Base-by-base conservation (phyloP, 2,797 vertebrate species). In the Etheostoma perlongum region DNA sequence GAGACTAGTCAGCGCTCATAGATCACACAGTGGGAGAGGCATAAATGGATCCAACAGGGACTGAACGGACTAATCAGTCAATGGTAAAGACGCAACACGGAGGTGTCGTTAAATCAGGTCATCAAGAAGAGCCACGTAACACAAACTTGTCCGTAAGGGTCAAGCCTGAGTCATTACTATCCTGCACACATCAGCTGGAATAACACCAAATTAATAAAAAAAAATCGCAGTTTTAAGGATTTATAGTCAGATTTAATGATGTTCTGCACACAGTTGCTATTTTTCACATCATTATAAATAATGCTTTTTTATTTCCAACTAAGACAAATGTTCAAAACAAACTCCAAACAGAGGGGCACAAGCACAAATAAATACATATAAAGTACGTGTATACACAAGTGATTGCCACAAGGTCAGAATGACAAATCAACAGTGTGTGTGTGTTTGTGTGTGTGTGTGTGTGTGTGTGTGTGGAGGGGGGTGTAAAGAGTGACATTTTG, bases 391-490 rank as follows among this genome's bases (percentile, higher is more conserved):
- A 80, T 52, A 64, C 77, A 79, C 58, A 66, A 60, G 81, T 68
- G 84, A 75, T 18, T 59, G 78, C 78, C 88, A 93, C 92, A 94
- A 94, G 93, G 93, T 95, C 93, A 95, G 79, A 47, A 65, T 79
- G 82, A 92, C 79, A 87, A 85, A 88, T 85, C 81, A 88, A 84
- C 83, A 85, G 74, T 47, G 69, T 78, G 67, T 70, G 42, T 62
- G 30, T n/a, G 27, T 23, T 25, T 49, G 33, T 49, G 66, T 48
- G 74, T 42, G 65, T 75, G 63, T 67, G 55, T 75, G 54, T 66
- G 52, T 68, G 21, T 23, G 23, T 27, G 62, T 27, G 48, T 51
- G 55, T 27, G 42, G 51, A 63, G 23, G 54, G 59, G 63, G 66
- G 63, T 61, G 70, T 65, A 67, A 52, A 53, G 59, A 66, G 54